Percentiles rank a stretch among this genome's conserved stretches.
phyloP scores from a whole-genome alignment of 2,113 vertebrate species.

The Erinaceus europaeus region DNA sequence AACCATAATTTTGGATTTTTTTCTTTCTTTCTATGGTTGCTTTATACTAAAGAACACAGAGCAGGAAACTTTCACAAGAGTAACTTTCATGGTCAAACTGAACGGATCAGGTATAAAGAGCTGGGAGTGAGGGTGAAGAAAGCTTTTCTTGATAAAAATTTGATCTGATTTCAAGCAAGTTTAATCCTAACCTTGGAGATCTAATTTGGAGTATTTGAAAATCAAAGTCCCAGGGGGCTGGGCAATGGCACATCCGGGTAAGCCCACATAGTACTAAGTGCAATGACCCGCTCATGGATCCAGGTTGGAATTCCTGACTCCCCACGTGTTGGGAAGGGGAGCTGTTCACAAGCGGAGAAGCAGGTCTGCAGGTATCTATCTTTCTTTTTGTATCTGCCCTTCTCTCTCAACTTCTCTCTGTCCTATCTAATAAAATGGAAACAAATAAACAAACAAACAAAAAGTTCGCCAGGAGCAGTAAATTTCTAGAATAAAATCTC shows the following conservation, averaged over 20 bases:
- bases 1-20: neutral
- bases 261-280: too few relatives aligned
- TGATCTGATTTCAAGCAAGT: conserved; percentile 42
- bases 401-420: too few relatives aligned
- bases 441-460: too few relatives aligned
- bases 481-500: too few relatives aligned
- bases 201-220: conserved; percentile 36
- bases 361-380: conserved; percentile 9
- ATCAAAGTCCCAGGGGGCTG: too few relatives aligned
- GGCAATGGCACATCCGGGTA: too few relatives aligned
- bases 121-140: neutral
- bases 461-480: too few relatives aligned
- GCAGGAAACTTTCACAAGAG: conserved; percentile 37
- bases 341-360: neutral
- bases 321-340: too few relatives aligned
- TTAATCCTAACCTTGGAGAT: conserved; percentile 19
- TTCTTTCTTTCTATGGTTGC: conserved; percentile 54
- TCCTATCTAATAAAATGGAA: too few relatives aligned
- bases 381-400: too few relatives aligned
- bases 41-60: conserved; percentile 69
- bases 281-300: too few relatives aligned
- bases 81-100: conserved; percentile 27
- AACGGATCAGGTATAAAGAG: neutral
- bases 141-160: conserved; percentile 40
- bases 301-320: conserved; percentile 44